phyloP scores from a whole-genome alignment of 2,888 invertebrate genomes.

The Mycalesis mineus region DNA sequence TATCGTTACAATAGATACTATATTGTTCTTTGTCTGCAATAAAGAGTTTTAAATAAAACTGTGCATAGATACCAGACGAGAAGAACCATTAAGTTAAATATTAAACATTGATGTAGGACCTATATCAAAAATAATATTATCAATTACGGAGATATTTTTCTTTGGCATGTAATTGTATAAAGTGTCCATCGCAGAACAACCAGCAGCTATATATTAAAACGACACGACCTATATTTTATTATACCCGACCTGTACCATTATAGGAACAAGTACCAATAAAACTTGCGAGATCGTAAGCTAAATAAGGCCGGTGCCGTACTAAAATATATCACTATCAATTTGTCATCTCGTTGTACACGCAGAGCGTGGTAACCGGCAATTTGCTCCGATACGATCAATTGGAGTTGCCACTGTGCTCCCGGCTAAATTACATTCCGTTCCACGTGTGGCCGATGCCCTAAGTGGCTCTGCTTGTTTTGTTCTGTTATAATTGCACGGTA shows the following conservation, averaged over 20 bases:
- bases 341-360: constrained; percentile 15
- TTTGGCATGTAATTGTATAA: too few relatives aligned
- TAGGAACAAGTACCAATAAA: background rate
- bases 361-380: constrained; percentile 25
- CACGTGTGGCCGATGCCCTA: constrained; percentile 10
- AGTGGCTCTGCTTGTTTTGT: constrained; percentile 6
- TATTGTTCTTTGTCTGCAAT: too few relatives aligned
- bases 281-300: background rate
- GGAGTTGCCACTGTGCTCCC: constrained; percentile 28
- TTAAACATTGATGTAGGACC: too few relatives aligned
- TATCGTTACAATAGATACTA: too few relatives aligned
- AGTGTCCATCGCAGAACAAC: too few relatives aligned
- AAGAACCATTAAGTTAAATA: too few relatives aligned
- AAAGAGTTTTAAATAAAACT: too few relatives aligned
- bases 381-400: constrained; percentile 27
- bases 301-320: background rate
- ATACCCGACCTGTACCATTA: background rate
- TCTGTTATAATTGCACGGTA: constrained; percentile 5
- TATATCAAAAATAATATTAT: too few relatives aligned
- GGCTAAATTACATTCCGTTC: constrained; percentile 20
- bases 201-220: too few relatives aligned
- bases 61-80: too few relatives aligned
- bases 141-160: too few relatives aligned
- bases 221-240: too few relatives aligned
- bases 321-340: constrained; percentile 22